A percentile compares a stretch with the other conserved stretches of the same genome.
These are phyloP conservation scores for Epistrophe grossulariae DNA, from an alignment of 2,888 invertebrate species.

Conservation along the genomic window DNA sequence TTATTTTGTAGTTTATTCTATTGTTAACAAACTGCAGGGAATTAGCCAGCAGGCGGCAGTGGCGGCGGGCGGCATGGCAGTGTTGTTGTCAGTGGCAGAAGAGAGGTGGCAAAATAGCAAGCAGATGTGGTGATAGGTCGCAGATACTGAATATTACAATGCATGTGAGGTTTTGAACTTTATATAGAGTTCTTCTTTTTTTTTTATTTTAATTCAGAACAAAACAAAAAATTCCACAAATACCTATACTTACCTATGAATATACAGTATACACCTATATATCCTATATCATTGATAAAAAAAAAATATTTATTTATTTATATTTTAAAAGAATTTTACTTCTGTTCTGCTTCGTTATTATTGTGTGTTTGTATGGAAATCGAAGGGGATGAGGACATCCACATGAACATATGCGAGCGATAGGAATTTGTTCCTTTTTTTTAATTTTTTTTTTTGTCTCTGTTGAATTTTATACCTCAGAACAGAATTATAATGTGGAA, in stretches of 20 bases:
- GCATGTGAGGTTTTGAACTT: slow-evolving; percentile 55
- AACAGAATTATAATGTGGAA: slow-evolving; percentile 33
- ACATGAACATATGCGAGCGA: slow-evolving; percentile 31
- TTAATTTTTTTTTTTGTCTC: neutral
- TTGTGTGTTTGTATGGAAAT: slow-evolving; percentile 1
- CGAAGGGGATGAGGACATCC: slow-evolving; percentile 19
- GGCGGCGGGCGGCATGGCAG: slow-evolving; percentile 25
- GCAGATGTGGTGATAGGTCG: slow-evolving; percentile 54
- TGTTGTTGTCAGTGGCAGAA: neutral
- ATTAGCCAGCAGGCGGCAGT: slow-evolving; percentile 66
- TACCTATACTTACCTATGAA: neutral
- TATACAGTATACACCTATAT: neutral
- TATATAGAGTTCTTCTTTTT: neutral
- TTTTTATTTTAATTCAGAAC: slow-evolving; percentile 17
- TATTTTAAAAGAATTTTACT: slow-evolving; percentile 63
- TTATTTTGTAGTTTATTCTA: slow-evolving; percentile 69
- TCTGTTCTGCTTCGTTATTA: slow-evolving; percentile 7
- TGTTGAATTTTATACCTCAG: slow-evolving; percentile 16
- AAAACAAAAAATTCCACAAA: slow-evolving; percentile 21
- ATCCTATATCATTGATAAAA: neutral
- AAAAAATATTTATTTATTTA: slow-evolving; percentile 55
- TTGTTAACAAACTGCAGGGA: slow-evolving; percentile 76
- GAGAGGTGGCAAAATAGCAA: slow-evolving; percentile 17
- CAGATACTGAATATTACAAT: slow-evolving; percentile 52
- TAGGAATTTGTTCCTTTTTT: slow-evolving; percentile 33